Conservation (phyloP, 1,140 invertebrate species). For the Augochlora pura region DNA sequence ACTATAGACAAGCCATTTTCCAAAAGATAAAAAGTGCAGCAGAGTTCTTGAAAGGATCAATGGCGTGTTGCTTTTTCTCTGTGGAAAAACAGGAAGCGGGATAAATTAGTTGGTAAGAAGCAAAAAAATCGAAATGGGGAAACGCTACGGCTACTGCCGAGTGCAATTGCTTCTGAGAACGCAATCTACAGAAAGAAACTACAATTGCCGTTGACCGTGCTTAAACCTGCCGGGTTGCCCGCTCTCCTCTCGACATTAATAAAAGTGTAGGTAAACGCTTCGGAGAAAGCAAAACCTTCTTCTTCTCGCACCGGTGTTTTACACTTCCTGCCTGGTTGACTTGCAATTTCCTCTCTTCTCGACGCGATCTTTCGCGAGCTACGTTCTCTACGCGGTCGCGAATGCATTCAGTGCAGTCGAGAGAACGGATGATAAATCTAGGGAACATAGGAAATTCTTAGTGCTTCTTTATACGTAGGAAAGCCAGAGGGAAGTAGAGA, state of each 20-base stretch:
- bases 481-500: background rate
- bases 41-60: no score
- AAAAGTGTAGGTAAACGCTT: conserved; percentile 41
- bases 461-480: no score
- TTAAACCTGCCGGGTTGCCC: conserved; percentile 21
- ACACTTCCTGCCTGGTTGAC: conserved; percentile 28
- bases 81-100: background rate
- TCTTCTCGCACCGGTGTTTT: background rate
- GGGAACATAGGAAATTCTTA: no score
- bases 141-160: conserved; percentile 21
- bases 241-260: conserved; percentile 45
- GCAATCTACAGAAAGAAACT: conserved; percentile 57
- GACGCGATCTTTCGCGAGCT: background rate
- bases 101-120: conserved; percentile 5
- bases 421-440: no score
- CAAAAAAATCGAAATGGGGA: conserved; percentile 34
- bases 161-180: conserved; percentile 59
- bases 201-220: conserved; percentile 42
- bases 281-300: conserved; percentile 13
- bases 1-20: no score
- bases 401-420: background rate
- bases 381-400: background rate
- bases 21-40: no score
- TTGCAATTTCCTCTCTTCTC: conserved; percentile 20
- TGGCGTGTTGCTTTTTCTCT: background rate